Evolutionary conservation across 2,888 invertebrate genomes (phyloP).

Genomic region (Chesias legatella): DNA sequence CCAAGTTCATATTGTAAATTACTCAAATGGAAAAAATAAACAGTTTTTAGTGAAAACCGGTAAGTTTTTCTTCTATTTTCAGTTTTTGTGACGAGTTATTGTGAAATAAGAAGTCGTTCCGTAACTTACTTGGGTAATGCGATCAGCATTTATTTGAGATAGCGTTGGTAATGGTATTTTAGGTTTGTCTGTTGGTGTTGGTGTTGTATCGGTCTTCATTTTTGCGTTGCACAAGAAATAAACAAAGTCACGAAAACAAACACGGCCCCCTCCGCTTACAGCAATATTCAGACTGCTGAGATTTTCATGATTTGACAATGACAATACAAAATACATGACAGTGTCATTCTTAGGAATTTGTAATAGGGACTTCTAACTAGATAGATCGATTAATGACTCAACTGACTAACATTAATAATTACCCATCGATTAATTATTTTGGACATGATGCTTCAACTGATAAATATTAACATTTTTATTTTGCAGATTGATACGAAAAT

Average conservation of each 20-base stretch:
- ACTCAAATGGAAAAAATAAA: no score
- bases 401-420: no score
- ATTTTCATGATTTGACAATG: slow-evolving; percentile 2
- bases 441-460: no score
- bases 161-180: slow-evolving; percentile 88
- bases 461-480: not conserved
- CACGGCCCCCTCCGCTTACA: slow-evolving; percentile 10
- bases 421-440: no score
- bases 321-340: not conserved
- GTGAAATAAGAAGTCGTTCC: slow-evolving; percentile 34
- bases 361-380: no score
- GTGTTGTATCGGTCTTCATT: slow-evolving; percentile 59
- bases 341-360: no score
- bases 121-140: slow-evolving; percentile 89
- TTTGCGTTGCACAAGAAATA: slow-evolving; percentile 21
- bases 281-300: not conserved
- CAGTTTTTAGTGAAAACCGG: slow-evolving; percentile 1
- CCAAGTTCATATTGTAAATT: no score
- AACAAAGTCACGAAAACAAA: slow-evolving; percentile 13
- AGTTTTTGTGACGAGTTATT: not conserved
- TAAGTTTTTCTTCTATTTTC: not conserved
- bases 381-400: no score
- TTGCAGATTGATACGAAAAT: slow-evolving; percentile 40
- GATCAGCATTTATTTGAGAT: slow-evolving; percentile 94
- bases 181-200: slow-evolving; percentile 55